phyloP scores from a whole-genome alignment of 2,797 vertebrate genomes.

The Chaunax sp. region DNA sequence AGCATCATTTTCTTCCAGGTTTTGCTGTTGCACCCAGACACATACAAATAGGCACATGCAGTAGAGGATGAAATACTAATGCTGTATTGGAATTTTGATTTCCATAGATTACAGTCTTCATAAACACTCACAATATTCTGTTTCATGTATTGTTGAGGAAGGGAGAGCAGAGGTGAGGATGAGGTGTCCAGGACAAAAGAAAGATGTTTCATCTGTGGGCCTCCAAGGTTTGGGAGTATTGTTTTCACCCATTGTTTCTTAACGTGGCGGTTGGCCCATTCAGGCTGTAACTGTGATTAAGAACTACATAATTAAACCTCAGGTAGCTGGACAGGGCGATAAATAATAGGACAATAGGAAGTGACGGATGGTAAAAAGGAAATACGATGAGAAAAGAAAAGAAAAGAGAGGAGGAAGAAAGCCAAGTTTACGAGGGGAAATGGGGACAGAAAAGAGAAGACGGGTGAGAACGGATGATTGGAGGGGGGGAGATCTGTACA shows the following conservation, averaged over 20 bases:
- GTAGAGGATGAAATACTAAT: conserved; percentile 5
- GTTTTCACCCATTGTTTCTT: conserved; percentile 13
- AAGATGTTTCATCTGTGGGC: not conserved
- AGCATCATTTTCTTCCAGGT: conserved; percentile 18
- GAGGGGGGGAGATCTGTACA: conserved; percentile 26
- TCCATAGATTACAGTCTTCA: conserved; percentile 1
- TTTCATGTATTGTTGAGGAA: not conserved
- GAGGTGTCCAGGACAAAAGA: conserved; percentile 5
- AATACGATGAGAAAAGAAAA: conserved; percentile 9
- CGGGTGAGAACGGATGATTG: conserved; percentile 44
- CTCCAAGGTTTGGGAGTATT: conserved; percentile 21
- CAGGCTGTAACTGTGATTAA: conserved; percentile 50
- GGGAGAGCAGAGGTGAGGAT: not conserved
- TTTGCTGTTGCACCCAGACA: conserved; percentile 7
- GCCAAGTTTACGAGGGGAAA: conserved; percentile 35
- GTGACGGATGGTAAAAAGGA: conserved; percentile 6
- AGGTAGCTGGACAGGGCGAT: conserved; percentile 18
- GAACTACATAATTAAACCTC: conserved; percentile 45
- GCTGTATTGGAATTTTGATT: conserved; percentile 1
- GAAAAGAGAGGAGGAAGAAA: conserved; percentile 12
- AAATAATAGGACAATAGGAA: conserved; percentile 13
- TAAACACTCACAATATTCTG: not conserved
- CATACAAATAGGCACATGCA: conserved; percentile 18
- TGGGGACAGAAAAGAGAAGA: conserved; percentile 7
- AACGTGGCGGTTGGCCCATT: conserved; percentile 18